These are phyloP conservation scores for Elymnias hypermnestra DNA, from an alignment of 1,140 invertebrate species.

Conservation along the genomic window DNA sequence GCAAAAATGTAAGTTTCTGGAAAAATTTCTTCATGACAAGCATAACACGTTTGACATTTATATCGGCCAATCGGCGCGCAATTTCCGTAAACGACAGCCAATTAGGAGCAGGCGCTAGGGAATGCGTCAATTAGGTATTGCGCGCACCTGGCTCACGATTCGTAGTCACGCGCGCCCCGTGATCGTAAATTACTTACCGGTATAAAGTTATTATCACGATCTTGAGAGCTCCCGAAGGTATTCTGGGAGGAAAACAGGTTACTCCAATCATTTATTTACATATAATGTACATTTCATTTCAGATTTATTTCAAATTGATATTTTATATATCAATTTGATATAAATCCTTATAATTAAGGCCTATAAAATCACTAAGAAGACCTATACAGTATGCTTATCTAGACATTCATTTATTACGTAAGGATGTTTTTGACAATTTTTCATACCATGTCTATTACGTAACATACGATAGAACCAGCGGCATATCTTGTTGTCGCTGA, in stretches of 20 bases:
- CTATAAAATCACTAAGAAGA: too few relatives aligned
- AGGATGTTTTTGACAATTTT: too few relatives aligned
- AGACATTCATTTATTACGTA: too few relatives aligned
- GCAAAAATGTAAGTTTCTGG: too few relatives aligned
- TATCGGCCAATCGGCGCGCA: slow-evolving; percentile 49
- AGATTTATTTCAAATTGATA: not conserved
- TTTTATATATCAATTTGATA: too few relatives aligned
- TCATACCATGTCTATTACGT: too few relatives aligned
- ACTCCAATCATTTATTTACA: too few relatives aligned
- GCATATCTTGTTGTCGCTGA: too few relatives aligned
- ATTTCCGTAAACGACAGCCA: slow-evolving; percentile 61
- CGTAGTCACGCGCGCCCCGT: slow-evolving; percentile 32
- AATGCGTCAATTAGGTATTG: slow-evolving; percentile 59
- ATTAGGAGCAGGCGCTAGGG: slow-evolving; percentile 57
- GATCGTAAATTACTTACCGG: slow-evolving; percentile 40
- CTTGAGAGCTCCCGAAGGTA: not conserved
- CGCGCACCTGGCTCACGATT: slow-evolving; percentile 59
- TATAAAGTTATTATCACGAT: slow-evolving; percentile 20
- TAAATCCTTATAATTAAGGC: too few relatives aligned
- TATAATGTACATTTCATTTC: not conserved
- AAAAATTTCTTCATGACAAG: slow-evolving; percentile 25
- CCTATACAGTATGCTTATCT: too few relatives aligned
- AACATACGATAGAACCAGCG: too few relatives aligned
- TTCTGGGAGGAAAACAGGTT: not conserved
- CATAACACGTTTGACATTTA: slow-evolving; percentile 33